phyloP scores from a whole-genome alignment of 2,113 vertebrate species.

The Megaceryle torquata region DNA sequence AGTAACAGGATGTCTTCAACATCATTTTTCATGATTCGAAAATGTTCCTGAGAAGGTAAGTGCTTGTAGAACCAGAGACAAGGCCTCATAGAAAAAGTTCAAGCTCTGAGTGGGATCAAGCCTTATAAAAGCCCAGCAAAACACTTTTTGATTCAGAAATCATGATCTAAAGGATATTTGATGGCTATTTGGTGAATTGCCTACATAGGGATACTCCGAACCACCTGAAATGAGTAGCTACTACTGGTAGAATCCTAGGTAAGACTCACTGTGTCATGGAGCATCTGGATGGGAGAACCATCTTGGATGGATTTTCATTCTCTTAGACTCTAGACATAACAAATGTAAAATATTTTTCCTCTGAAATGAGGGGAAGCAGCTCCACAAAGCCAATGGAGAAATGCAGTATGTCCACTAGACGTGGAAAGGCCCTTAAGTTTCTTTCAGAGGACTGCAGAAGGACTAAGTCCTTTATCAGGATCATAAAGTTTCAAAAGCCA shows the following conservation, averaged over 20 bases:
- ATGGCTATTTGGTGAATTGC: neutral
- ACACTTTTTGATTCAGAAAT: neutral
- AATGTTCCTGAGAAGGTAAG: neutral
- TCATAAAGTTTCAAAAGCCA: neutral
- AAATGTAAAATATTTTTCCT: neutral
- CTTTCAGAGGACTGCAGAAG: neutral
- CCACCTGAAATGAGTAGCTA: neutral
- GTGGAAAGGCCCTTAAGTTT: neutral
- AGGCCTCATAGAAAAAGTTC: neutral
- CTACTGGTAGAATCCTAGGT: neutral
- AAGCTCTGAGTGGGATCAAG: neutral
- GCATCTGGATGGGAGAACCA: neutral
- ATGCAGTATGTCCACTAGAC: neutral
- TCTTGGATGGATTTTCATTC: neutral
- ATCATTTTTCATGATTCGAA: neutral
- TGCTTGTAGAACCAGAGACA: neutral
- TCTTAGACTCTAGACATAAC: neutral
- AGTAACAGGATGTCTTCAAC: neutral
- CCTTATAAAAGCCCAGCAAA: neutral
- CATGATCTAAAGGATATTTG: neutral
- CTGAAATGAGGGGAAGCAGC: neutral
- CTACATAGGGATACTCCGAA: neutral
- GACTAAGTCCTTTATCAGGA: neutral
- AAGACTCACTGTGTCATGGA: neutral
- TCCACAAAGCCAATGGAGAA: neutral